phyloP scores from a whole-genome alignment of 2,888 invertebrate genomes.

The Notocelia uddmanniana region DNA sequence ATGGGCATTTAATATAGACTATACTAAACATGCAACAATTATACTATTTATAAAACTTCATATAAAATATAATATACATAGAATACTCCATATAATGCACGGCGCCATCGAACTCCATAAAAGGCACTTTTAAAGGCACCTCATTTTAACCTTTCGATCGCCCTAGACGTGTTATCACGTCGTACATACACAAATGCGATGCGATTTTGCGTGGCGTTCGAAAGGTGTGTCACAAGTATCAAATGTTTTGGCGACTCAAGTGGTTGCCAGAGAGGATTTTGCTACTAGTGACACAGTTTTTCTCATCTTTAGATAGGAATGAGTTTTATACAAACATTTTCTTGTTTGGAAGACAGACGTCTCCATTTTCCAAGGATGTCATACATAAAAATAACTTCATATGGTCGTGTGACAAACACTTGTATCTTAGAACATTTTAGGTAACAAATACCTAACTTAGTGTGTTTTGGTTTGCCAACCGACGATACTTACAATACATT shows the following conservation, averaged over 20 bases:
- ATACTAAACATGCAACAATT: slow-evolving; percentile 41
- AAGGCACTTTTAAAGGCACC: slow-evolving; percentile 43
- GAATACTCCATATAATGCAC: slow-evolving; percentile 42
- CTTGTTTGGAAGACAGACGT: background rate
- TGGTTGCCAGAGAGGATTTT: background rate
- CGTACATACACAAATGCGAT: background rate
- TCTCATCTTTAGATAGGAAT: background rate
- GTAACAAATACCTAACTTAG: no score
- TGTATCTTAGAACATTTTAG: no score
- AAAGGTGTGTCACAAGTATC: slow-evolving; percentile 13
- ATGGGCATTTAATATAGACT: slow-evolving; percentile 26
- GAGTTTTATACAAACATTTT: background rate
- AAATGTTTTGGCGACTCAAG: background rate
- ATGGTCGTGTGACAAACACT: no score
- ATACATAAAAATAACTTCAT: slow-evolving; percentile 4
- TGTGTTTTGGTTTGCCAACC: no score
- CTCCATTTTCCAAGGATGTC: background rate
- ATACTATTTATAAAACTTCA: slow-evolving; percentile 16
- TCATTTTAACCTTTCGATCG: background rate
- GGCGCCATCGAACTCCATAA: slow-evolving; percentile 13
- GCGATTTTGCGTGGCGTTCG: background rate
- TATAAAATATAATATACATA: slow-evolving; percentile 33
- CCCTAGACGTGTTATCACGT: background rate
- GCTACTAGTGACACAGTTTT: slow-evolving; percentile 2
- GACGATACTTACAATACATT: slow-evolving; percentile 24